Percentiles rank a stretch among this genome's conserved stretches.
phyloP scores from a whole-genome alignment of 2,888 invertebrate species.

The Fabriciana adippe region DNA sequence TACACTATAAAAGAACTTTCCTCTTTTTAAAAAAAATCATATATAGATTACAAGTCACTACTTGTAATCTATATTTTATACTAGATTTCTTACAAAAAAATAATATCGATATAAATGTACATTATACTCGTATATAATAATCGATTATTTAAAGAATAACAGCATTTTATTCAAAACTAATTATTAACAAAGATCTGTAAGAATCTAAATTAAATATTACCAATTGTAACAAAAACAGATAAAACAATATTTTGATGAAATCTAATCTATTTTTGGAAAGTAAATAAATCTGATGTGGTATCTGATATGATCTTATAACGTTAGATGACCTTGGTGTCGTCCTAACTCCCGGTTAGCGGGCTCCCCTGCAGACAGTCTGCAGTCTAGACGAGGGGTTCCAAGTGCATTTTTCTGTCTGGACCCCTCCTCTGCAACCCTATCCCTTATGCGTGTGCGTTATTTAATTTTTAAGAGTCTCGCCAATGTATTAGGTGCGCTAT shows the following conservation, averaged over 20 bases:
- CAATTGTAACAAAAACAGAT: no score
- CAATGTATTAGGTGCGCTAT: constrained; percentile 29
- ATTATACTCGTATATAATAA: no score
- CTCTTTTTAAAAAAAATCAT: no score
- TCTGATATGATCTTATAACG: constrained; percentile 28
- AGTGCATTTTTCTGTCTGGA: constrained; percentile 81
- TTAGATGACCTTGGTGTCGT: constrained; percentile 51
- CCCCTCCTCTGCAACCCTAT: constrained; percentile 67
- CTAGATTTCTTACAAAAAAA: no score
- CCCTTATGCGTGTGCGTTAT: constrained; percentile 68
- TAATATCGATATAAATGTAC: no score
- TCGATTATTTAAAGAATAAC: no score
- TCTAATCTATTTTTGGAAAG: not conserved
- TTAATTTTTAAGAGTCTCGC: constrained; percentile 61
- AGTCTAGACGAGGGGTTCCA: constrained; percentile 79
- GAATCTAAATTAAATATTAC: no score
- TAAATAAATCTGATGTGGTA: constrained; percentile 15
- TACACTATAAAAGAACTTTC: no score
- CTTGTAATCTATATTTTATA: no score
- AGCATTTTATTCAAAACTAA: no score
- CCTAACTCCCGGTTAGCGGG: constrained; percentile 53
- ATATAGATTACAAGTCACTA: no score
- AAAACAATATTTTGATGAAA: not conserved
- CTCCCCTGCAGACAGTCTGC: constrained; percentile 60
- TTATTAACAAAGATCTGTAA: no score